phyloP scores from a whole-genome alignment of 2,113 vertebrate genomes.

The Xyrauchen texanus region DNA sequence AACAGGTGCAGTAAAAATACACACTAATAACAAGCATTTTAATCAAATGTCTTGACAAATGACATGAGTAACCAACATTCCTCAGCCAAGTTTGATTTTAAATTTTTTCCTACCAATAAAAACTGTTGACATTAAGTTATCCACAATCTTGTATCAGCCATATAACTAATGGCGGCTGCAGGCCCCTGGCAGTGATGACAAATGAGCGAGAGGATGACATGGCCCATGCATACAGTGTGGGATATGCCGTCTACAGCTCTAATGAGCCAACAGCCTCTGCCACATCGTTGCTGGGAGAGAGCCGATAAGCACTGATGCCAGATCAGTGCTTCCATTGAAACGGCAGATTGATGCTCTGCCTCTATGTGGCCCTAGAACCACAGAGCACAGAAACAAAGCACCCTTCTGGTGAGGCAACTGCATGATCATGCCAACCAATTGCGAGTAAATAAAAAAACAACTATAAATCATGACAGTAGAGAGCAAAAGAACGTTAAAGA shows the following conservation, averaged over 20 bases:
- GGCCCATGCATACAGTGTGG: slow-evolving; percentile 50
- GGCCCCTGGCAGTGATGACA: slow-evolving; percentile 21
- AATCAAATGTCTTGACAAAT: too few species aligned
- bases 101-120: background rate
- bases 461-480: slow-evolving; percentile 33
- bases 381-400: slow-evolving; percentile 62
- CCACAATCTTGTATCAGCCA: background rate
- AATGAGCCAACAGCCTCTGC: slow-evolving; percentile 74
- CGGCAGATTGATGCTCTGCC: slow-evolving; percentile 68
- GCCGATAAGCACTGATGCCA: background rate
- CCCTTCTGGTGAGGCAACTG: slow-evolving; percentile 64
- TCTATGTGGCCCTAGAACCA: slow-evolving; percentile 39
- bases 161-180: background rate
- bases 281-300: slow-evolving; percentile 73
- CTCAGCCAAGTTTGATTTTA: background rate
- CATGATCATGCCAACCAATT: slow-evolving; percentile 70
- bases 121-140: slow-evolving; percentile 39
- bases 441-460: slow-evolving; percentile 53
- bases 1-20: too few species aligned
- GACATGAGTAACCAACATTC: too few species aligned
- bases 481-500: too few species aligned
- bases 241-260: slow-evolving; percentile 67
- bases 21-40: too few species aligned
- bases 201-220: slow-evolving; percentile 29
- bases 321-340: slow-evolving; percentile 43